Percentiles rank a stretch among this genome's conserved stretches.
Evolutionary conservation across 2,888 invertebrate species (phyloP).

Genomic region (Disparrhopalites patrizii): DNA sequence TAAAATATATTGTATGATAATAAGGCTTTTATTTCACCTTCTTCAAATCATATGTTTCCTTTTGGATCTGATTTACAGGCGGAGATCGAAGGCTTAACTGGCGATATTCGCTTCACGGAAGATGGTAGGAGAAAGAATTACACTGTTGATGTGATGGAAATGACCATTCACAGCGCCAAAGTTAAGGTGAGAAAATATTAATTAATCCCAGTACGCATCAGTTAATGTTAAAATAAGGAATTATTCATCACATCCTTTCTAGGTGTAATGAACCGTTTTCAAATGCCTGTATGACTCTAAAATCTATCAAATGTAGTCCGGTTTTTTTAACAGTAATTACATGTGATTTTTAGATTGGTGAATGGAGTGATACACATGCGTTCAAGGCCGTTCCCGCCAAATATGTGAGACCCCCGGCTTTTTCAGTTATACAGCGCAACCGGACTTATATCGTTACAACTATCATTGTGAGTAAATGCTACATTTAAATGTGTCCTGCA

Average conservation of each 20-base stretch:
- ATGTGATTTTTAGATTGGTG: slow-evolving; percentile 42
- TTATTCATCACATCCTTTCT: too few relatives aligned
- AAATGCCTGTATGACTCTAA: too few relatives aligned
- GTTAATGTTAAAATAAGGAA: too few relatives aligned
- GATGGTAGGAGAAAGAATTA: slow-evolving; percentile 84
- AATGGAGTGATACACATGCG: slow-evolving; percentile 46
- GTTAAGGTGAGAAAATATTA: slow-evolving; percentile 64
- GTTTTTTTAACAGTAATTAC: slow-evolving; percentile 15
- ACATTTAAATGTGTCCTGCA: too few relatives aligned
- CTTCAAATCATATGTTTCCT: not conserved
- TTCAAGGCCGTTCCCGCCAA: slow-evolving; percentile 47
- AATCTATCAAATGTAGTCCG: not conserved
- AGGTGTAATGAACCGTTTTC: too few relatives aligned
- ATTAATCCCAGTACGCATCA: too few relatives aligned
- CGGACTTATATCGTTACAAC: slow-evolving; percentile 84
- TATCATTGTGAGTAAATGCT: slow-evolving; percentile 65
- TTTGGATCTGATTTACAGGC: slow-evolving; percentile 58
- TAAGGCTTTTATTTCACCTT: not conserved
- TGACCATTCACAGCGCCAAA: slow-evolving; percentile 90
- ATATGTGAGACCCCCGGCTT: slow-evolving; percentile 46
- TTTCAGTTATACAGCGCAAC: slow-evolving; percentile 55
- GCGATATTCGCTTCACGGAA: slow-evolving; percentile 85
- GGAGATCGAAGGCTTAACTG: slow-evolving; percentile 83
- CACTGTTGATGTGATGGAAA: slow-evolving; percentile 83
- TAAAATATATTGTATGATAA: not conserved